Base-by-base conservation (phyloP, 1,140 invertebrate genomes). In the Globodera ellingtonae region DNA sequence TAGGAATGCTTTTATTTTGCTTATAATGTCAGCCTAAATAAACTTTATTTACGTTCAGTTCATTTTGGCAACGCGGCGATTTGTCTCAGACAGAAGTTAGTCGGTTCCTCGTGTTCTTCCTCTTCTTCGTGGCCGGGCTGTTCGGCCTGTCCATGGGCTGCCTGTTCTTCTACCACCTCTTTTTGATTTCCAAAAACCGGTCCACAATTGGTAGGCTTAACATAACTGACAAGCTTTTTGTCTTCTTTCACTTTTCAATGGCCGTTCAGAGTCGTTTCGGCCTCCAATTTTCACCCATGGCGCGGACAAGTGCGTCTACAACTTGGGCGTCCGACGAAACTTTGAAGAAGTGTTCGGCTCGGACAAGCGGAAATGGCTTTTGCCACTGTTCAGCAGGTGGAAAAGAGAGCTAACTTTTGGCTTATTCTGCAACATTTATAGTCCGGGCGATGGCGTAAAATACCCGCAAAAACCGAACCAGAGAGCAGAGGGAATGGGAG, bases 101-200 rank as follows among this genome's bases (percentile, higher is more conserved):
- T 18, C 65, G 72, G 48, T 86, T 83, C 47, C 44, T 65, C 59
- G 83, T 84, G 9, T 56, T 84, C 46, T 67, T 86, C 50, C 76
- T 84, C 44, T 84, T 84, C 83, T 76, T 84, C 15, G 82, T 84
- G 0, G 79, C 79, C 71, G 81, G 81, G 15, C 66, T 84, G 82
- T 84, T 84, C 72, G 83, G 77, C 44, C 66, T 84, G 52, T 84
- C 83, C 18, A 50, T 84, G 46, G 72, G 71, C 50, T 84, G 84
- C 48, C 69, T 84, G 35, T 84, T 84, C 47, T 80, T 82, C 82
- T 84, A 84, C 69, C 83, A 84, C 59, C 15, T 84, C 18, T 84
- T 81, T 78, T 78, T 84, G 35, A 71, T 69, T 56, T 59, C 24
- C 18, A 85, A 71, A 56, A 84, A 84, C 62, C 75, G 59, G n/a